These are phyloP conservation scores for Anarsia innoxiella DNA, from an alignment of 2,888 invertebrate species.

Conservation along the genomic window DNA sequence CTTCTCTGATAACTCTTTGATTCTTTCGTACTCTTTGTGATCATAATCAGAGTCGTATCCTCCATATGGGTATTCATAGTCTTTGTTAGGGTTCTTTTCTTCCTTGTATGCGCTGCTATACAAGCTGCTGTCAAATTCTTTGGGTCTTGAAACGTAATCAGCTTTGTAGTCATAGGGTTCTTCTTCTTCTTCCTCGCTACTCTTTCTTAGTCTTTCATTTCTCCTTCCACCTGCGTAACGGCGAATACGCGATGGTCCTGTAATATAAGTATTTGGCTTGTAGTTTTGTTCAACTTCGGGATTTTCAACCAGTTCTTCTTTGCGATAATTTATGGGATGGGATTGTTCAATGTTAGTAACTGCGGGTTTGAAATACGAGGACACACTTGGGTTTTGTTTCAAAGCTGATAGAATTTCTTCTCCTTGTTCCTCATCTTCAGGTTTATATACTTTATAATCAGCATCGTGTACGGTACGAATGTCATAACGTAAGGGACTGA, in stretches of 20 bases:
- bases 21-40: slow-evolving; percentile 70
- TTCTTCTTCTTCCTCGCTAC: slow-evolving; percentile 44
- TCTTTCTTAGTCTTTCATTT: slow-evolving; percentile 50
- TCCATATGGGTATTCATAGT: slow-evolving; percentile 65
- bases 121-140: slow-evolving; percentile 62
- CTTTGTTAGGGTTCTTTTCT: slow-evolving; percentile 51
- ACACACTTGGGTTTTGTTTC: slow-evolving; percentile 61
- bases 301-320: slow-evolving; percentile 50
- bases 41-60: slow-evolving; percentile 68
- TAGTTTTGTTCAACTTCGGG: slow-evolving; percentile 56
- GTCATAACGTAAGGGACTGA: slow-evolving; percentile 54
- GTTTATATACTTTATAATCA: slow-evolving; percentile 64
- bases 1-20: slow-evolving; percentile 77
- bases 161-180: slow-evolving; percentile 72
- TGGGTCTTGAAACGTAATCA: slow-evolving; percentile 64
- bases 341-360: slow-evolving; percentile 60
- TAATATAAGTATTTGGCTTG: slow-evolving; percentile 67
- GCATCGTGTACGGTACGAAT: slow-evolving; percentile 65
- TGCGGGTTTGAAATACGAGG: slow-evolving; percentile 62
- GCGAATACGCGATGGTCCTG: slow-evolving; percentile 62
- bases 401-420: slow-evolving; percentile 60
- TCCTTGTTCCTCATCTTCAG: slow-evolving; percentile 56
- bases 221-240: slow-evolving; percentile 66
- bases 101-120: slow-evolving; percentile 66
- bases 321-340: slow-evolving; percentile 60